Conservation (phyloP, 2,888 invertebrate species). For the Troides oblongomaculatus region DNA sequence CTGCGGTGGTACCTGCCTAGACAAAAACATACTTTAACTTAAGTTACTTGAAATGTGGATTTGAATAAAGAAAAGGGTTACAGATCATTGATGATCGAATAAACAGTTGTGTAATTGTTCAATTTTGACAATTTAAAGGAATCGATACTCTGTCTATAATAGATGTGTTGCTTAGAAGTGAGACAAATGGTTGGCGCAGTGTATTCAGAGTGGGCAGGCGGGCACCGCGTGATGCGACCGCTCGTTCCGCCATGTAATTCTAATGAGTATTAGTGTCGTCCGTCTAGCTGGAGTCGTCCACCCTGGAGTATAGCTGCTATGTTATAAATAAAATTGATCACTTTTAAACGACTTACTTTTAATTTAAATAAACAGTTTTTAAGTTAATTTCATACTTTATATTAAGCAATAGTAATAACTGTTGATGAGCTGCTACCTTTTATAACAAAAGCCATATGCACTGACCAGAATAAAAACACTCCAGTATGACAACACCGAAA, state of each 20-base stretch:
- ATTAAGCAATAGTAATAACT: neutral
- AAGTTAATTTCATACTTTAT: neutral
- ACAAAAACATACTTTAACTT: too few relatives aligned
- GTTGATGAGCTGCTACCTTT: neutral
- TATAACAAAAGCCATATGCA: neutral
- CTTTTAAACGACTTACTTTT: neutral
- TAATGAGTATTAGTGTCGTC: conserved; percentile 78
- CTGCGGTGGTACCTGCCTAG: too few relatives aligned
- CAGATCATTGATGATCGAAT: too few relatives aligned
- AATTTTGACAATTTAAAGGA: neutral
- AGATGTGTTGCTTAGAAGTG: conserved; percentile 16
- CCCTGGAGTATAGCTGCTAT: conserved; percentile 35
- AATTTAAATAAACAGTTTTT: neutral
- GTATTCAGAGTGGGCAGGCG: conserved; percentile 27
- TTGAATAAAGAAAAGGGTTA: too few relatives aligned
- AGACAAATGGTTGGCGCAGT: conserved; percentile 22
- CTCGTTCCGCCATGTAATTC: conserved; percentile 75
- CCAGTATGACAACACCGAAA: too few relatives aligned
- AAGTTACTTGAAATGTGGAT: too few relatives aligned
- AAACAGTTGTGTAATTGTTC: too few relatives aligned
- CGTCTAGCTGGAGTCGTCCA: conserved; percentile 52
- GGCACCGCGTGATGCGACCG: conserved; percentile 38
- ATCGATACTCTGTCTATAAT: conserved; percentile 11
- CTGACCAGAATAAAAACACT: neutral
- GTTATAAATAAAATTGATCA: conserved; percentile 29